Evolutionary conservation across 2,888 invertebrate genomes (phyloP), one percentile per base, ranked within the genome.

Genomic region (Cheilosia vulpina): DNA sequence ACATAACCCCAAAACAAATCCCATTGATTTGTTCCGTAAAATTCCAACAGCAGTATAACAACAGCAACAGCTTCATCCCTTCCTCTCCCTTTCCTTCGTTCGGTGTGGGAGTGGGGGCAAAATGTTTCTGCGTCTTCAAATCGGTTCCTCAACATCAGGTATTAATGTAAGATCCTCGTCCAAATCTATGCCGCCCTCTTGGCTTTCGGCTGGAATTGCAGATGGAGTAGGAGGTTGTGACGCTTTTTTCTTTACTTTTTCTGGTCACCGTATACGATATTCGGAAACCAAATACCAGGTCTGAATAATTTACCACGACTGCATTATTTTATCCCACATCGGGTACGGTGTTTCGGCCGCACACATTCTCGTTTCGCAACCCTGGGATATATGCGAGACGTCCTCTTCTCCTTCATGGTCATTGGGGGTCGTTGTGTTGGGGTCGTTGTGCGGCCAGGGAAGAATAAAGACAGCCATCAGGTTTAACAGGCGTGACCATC

Each of bases 401-500:
- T 69, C 45, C 45, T 34, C 15, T 34, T 47, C 34, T n/a, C 15
- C 24, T 17, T 13, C 17, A 31, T 34, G 41, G 50, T 38, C 50
- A 43, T 41, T 72, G 24, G 24, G 24, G 27, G 27, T 27, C 27
- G 7, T 6, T 6, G 27, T 27, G 27, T 27, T 6, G 27, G 27
- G 27, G 6, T 27, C 27, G 27, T 6, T 6, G 6, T 27, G 27
- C 3, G 34, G 34, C 34, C 38, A 63, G 27, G 27, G 27, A 7
- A 52, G 43, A 63, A 62, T 41, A 62, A 68, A 65, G 60, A 53
- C 72, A 53, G 31, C 53, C 66, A 65, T 73, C 71, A 75, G 45
- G 63, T 57, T 62, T 69, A 76, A 69, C 75, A 81, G 69, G 75
- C 75, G 63, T 76, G 75, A 81, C 81, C 75, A 76, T 27, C 24